Evolutionary conservation across 2,888 invertebrate genomes (phyloP), one percentile per base, ranked within the genome.

Genomic region (Drosophila falleni): DNA sequence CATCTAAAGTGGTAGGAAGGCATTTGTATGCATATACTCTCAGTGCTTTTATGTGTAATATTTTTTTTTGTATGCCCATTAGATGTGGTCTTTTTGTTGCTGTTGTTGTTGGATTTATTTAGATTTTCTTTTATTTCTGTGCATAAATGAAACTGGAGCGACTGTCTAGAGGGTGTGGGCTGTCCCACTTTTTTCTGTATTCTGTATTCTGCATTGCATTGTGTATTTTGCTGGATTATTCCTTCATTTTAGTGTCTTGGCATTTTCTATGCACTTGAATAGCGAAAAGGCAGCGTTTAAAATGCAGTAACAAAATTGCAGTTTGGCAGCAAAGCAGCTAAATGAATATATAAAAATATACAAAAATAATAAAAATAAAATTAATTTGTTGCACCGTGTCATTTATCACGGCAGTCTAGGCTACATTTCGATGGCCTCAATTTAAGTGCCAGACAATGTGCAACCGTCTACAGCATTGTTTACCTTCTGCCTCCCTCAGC

Each of bases 41-140:
- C 3, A 13, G 26, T 10, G 29, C 29, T 63, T 63, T 15, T 42
- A 37, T 29, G 1, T 53, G 53, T 64, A 54, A 55, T 56, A 74
- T 86, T 59, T 78, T 71, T 86, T 59, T 78, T 71, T 74, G 68
- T 63, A 42, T 71, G 73, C 69, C 82, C 76, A 84, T 87, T 81
- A 84, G 69, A 46, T 79, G 65, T 69, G 69, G 70, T 53, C 23
- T 64, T 79, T 78, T 78, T 71, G 54, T 66, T 58, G 59, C 41
- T 51, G 13, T 26, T 58, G 59, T 41, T 42, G 10, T 23, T n/a
- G 19, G 2, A 1, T 23, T 23, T 35, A 62, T 37, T 74, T 69
- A 33, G 56, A 66, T 49, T 71, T 70, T 58, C 54, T 71, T 76
- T 58, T 76, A 61, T 58, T 65, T 70, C 66, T 64, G 66, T 78